Evolutionary conservation across 2,888 invertebrate species (phyloP), one percentile per base, ranked within the genome.

Genomic region (Ophion ellenae): DNA sequence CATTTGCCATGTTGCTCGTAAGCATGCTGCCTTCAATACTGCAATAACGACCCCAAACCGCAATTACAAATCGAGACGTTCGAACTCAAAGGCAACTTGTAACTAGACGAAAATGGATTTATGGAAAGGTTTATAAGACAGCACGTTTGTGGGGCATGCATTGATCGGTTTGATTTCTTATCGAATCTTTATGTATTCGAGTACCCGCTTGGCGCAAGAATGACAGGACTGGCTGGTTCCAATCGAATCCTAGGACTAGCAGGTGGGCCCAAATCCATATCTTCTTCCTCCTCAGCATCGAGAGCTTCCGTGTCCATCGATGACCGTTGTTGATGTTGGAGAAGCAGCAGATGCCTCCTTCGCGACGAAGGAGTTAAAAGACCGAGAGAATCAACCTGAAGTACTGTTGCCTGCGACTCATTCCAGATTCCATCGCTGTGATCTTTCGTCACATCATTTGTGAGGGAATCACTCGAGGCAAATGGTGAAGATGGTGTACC

Each of bases 341-440:
- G 94, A 89, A 97, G 94, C 59, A 98, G 94, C 57, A 97, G 95
- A 91, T 97, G 97, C 94, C 97, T 97, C 89, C 97, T 95, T 91
- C 97, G 96, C 1, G 97, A 97, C 9, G 97, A 97, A 0, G 98
- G 97, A 28, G 98, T 97, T 47, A 97, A 92, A 77, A 97, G 93
- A 59, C 96, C 95, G 74, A 96, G 94, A 20, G 96, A 96, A 91
- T 97, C 97, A 1, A 96, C 96, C 94, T 97, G 97, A 57, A 97
- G 95, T 20, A 98, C 97, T 0, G 97, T 98, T 10, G 97, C 96
- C 94, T 98, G 98, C 14, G 98, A 98, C 94, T 98, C 98, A 94
- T 98, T 98, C 97, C 98, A 98, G 91, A 97, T 96, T 74, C 97
- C 97, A 92, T 98, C 98, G 70, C 97, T 97, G 93, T 97, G 97